Evolutionary conservation across 2,888 invertebrate species (phyloP).

Genomic region (Acleris laterana): DNA sequence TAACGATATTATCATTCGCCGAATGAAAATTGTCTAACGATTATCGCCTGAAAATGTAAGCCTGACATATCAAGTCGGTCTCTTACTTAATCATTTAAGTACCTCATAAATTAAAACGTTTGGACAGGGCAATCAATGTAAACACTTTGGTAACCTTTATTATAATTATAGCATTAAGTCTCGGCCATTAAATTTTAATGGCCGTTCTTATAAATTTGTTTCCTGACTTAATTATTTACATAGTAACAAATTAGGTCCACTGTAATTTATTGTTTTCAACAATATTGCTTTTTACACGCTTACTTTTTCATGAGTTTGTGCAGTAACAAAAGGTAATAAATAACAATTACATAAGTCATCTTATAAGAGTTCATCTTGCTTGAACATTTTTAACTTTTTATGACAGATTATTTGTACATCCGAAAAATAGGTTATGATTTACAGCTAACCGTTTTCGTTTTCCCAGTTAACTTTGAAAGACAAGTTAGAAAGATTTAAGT

Average conservation of each 20-base stretch:
- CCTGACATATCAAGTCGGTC: too few relatives aligned
- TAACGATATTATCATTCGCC: too few relatives aligned
- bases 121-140: background rate
- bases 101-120: background rate
- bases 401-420: too few relatives aligned
- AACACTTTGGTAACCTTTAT: conserved; percentile 12
- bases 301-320: background rate
- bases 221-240: conserved; percentile 14
- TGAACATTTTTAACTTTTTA: too few relatives aligned
- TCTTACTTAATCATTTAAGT: background rate
- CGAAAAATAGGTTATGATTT: too few relatives aligned
- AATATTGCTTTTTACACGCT: background rate
- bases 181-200: conserved; percentile 15
- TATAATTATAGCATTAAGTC: conserved; percentile 17
- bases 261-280: conserved; percentile 5
- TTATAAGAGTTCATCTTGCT: too few relatives aligned
- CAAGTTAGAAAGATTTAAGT: background rate
- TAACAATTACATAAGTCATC: too few relatives aligned
- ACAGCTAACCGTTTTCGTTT: background rate
- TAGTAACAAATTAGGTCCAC: conserved; percentile 3
- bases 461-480: too few relatives aligned
- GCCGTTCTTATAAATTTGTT: conserved; percentile 10
- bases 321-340: too few relatives aligned
- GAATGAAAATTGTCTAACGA: too few relatives aligned
- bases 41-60: too few relatives aligned